Conservation (phyloP, 92 coral and sea anemone genomes). For the Metridium senile region DNA sequence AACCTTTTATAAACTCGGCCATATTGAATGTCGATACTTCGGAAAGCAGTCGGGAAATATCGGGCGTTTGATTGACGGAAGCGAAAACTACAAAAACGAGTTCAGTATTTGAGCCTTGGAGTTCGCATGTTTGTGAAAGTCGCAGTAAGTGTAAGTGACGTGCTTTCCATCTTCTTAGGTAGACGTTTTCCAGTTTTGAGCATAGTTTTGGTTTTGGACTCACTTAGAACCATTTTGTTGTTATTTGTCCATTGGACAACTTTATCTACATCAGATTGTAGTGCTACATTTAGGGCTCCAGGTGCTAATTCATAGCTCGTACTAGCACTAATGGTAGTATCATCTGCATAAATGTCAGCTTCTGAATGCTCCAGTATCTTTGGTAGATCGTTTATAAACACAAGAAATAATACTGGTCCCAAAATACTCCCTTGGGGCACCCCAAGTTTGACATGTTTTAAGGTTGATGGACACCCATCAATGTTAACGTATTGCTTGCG, state of each 20-base stretch:
- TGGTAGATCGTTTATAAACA: conserved; percentile 40
- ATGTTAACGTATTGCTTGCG: conserved; percentile 40
- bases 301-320: conserved; percentile 30
- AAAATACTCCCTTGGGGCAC: conserved; percentile 48
- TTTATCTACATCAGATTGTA: conserved; percentile 26
- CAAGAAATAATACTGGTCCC: conserved; percentile 48
- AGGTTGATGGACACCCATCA: conserved; percentile 30
- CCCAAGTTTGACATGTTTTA: conserved; percentile 24
- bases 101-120: too few species aligned
- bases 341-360: conserved; percentile 55
- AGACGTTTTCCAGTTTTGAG: conserved; percentile 27
- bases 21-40: too few species aligned
- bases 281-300: conserved; percentile 22
- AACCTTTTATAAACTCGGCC: too few species aligned
- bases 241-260: conserved; percentile 17
- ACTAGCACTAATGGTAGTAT: conserved; percentile 33
- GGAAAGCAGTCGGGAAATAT: too few species aligned
- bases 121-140: too few species aligned
- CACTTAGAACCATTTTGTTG: conserved; percentile 14
- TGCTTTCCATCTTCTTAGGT: conserved; percentile 20
- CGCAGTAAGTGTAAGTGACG: too few species aligned
- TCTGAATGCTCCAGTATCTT: background rate
- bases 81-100: too few species aligned
- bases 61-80: too few species aligned
- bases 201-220: conserved; percentile 15